Conservation (phyloP, 2,888 invertebrate genomes). For the Hedya salicella region DNA sequence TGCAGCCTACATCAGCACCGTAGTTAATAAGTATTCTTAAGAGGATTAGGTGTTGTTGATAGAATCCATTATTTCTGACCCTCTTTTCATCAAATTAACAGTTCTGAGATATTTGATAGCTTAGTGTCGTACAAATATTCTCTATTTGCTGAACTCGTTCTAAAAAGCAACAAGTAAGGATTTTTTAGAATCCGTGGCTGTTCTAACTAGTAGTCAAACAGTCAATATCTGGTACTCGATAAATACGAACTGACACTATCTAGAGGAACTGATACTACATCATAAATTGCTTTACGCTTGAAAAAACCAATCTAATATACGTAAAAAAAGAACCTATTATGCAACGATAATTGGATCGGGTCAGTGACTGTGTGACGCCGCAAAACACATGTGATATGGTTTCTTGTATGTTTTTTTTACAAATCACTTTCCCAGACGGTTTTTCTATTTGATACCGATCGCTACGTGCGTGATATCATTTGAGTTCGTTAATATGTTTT, state of each 20-base stretch:
- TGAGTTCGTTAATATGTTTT: slow-evolving; percentile 57
- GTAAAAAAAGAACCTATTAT: slow-evolving; percentile 71
- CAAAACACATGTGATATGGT: slow-evolving; percentile 63
- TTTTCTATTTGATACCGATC: slow-evolving; percentile 50
- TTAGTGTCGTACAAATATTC: slow-evolving; percentile 36
- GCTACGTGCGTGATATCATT: slow-evolving; percentile 56
- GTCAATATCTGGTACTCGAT: slow-evolving; percentile 42
- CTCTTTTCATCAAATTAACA: slow-evolving; percentile 29
- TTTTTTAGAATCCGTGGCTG: slow-evolving; percentile 7
- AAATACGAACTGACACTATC: slow-evolving; percentile 61
- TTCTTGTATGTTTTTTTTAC: slow-evolving; percentile 57
- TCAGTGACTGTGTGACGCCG: slow-evolving; percentile 69
- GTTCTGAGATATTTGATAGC: slow-evolving; percentile 21
- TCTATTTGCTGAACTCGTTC: slow-evolving; percentile 18
- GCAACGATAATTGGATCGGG: slow-evolving; percentile 77
- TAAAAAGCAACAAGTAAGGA: slow-evolving; percentile 33
- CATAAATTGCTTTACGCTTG: slow-evolving; percentile 59
- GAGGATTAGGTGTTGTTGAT: slow-evolving; percentile 38
- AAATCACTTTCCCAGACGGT: slow-evolving; percentile 69
- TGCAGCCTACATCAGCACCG: slow-evolving; percentile 20
- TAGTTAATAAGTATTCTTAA: slow-evolving; percentile 32
- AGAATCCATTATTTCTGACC: slow-evolving; percentile 38
- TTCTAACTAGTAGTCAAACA: slow-evolving; percentile 28
- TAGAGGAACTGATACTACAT: slow-evolving; percentile 51
- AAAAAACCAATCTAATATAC: slow-evolving; percentile 69